A percentile compares a stretch with the other conserved stretches of the same genome.
phyloP scores from a whole-genome alignment of 2,888 invertebrate species.

The Bombylius discolor region DNA sequence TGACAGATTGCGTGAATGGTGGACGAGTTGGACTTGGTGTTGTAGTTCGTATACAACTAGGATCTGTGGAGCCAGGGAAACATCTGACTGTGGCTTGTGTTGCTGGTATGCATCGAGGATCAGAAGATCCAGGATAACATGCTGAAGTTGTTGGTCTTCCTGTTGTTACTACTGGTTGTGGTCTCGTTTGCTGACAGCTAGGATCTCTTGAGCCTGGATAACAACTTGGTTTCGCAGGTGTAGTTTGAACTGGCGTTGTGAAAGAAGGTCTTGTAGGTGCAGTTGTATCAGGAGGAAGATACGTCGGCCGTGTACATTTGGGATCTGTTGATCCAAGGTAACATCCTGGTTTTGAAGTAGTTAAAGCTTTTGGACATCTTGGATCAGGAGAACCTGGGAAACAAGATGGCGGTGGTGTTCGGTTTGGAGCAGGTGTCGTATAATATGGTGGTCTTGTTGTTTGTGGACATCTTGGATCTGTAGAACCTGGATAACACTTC shows the following conservation, averaged over 20 bases:
- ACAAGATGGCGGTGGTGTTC: conserved; percentile 18
- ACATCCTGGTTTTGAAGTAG: conserved; percentile 19
- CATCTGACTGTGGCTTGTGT: conserved; percentile 22
- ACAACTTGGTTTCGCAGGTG: conserved; percentile 20
- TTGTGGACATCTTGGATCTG: conserved; percentile 24
- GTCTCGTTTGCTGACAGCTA: conserved; percentile 17
- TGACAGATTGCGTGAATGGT: no score
- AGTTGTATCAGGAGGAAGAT: conserved; percentile 2
- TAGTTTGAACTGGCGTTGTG: conserved; percentile 12
- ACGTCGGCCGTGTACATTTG: conserved; percentile 22
- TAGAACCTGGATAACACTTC: conserved; percentile 28
- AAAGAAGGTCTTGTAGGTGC: conserved; percentile 14
- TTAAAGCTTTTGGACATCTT: conserved; percentile 21
- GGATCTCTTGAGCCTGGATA: conserved; percentile 27
- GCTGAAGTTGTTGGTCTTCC: conserved; percentile 13
- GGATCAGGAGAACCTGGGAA: conserved; percentile 22
- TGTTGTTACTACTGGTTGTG: no score
- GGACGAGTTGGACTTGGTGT: conserved; percentile 4
- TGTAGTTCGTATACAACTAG: conserved; percentile 26
- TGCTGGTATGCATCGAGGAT: conserved; percentile 25
- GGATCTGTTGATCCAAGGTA: conserved; percentile 26
- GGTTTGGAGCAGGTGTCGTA: background rate
- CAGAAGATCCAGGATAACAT: conserved; percentile 30
- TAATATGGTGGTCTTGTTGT: conserved; percentile 1
- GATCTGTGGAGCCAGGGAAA: conserved; percentile 34